Evolutionary conservation across 2,888 invertebrate species (phyloP).

Genomic region (Hermaeophaga mercurialis): DNA sequence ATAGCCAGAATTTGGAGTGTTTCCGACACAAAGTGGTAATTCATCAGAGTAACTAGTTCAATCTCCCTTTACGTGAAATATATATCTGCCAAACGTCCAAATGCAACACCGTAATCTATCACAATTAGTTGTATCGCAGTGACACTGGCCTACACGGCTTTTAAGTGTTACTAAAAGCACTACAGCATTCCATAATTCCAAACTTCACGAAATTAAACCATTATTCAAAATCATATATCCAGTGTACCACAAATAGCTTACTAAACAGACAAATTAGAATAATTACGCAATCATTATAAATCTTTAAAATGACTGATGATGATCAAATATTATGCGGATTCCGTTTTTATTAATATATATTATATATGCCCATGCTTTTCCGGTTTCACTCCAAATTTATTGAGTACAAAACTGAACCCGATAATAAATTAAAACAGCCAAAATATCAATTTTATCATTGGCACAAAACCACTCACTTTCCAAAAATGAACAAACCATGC

Average conservation of each 20-base stretch:
- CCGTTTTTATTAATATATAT: no score
- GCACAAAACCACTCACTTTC: no score
- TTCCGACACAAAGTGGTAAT: constrained; percentile 12
- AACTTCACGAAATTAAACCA: constrained; percentile 28
- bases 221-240: constrained; percentile 27
- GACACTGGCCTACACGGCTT: constrained; percentile 20
- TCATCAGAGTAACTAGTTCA: constrained; percentile 18
- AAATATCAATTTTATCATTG: no score
- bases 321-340: neutral
- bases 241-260: constrained; percentile 16
- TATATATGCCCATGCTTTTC: neutral
- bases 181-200: constrained; percentile 25
- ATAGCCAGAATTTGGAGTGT: constrained; percentile 12
- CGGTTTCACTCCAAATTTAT: neutral
- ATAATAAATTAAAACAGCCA: neutral
- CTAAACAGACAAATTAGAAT: constrained; percentile 21
- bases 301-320: neutral
- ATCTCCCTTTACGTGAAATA: constrained; percentile 14
- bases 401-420: no score
- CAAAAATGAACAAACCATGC: no score
- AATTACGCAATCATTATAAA: constrained; percentile 14
- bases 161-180: constrained; percentile 29
- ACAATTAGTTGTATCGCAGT: constrained; percentile 25
- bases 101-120: constrained; percentile 24
- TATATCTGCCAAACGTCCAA: constrained; percentile 18